These are phyloP conservation scores for Drosophila nebulosa DNA, from an alignment of 1,140 invertebrate genomes.

Conservation along the genomic window DNA sequence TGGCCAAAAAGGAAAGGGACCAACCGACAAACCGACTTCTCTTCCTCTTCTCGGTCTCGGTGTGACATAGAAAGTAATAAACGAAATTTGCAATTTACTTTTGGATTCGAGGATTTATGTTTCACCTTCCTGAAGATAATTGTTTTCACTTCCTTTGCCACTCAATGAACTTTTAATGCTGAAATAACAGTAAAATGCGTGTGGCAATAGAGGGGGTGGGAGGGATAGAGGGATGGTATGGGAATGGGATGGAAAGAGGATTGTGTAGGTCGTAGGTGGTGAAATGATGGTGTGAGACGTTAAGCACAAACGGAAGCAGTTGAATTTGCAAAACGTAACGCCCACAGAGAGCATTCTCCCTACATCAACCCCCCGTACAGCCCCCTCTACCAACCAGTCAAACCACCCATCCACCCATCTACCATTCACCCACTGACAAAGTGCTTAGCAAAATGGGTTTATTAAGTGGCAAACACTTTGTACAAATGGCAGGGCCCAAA, in stretches of 20 bases:
- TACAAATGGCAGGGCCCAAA: constrained; percentile 54
- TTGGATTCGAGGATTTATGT: constrained; percentile 73
- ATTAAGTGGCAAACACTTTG: constrained; percentile 75
- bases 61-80: constrained; percentile 63
- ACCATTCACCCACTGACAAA: constrained; percentile 39
- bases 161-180: constrained; percentile 76
- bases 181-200: constrained; percentile 70
- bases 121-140: constrained; percentile 77
- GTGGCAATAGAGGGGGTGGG: neutral
- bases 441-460: constrained; percentile 75
- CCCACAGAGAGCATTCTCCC: neutral
- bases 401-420: neutral
- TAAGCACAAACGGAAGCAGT: constrained; percentile 59
- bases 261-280: neutral
- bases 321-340: constrained; percentile 41
- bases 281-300: constrained; percentile 1
- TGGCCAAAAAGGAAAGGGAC: neutral
- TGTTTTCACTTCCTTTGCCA: constrained; percentile 74
- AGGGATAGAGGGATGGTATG: neutral
- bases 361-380: neutral
- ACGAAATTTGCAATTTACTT: constrained; percentile 78
- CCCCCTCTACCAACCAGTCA: neutral
- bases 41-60: neutral
- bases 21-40: neutral
- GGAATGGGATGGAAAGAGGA: neutral